Evolutionary conservation across 2,888 invertebrate genomes (phyloP), one percentile per base, ranked within the genome.

Genomic region (Xanthorhoe spadicearia): DNA sequence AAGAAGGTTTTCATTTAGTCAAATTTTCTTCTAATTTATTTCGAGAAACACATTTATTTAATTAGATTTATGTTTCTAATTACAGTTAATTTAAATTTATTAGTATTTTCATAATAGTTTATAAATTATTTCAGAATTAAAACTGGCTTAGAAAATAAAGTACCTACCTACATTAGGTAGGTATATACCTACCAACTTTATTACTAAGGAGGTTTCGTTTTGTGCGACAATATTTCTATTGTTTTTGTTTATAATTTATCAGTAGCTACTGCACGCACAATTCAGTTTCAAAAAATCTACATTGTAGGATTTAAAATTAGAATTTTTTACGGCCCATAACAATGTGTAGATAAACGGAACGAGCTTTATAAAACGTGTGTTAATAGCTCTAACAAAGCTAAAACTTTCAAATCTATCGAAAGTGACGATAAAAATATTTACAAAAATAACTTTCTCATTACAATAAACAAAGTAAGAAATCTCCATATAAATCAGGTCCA

Each of bases 401-500:
- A 43, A 43, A 13, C 13, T 43, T 43, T 51, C 23, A 51, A 28
- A 17, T 51, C 28, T 15, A 64, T 64, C 23, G 23, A 46, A 60
- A 23, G 19, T 5, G 19, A 4, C 17, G 19, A 54, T 54, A 54
- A 61, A 58, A 53, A 17, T 38, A 54, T 50, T 17, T 32, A 63
- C 64, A 19, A 49, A 68, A 68, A 68, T 68, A 64, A 60, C 55
- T 52, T 52, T 46, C 55, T 19, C 63, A 64, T 65, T 43, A 62
- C 52, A 67, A 60, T 67, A 62, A 62, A 61, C 61, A 53, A 67
- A 59, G 57, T 59, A 60, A 64, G 64, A 58, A 74, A 74, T 71
- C 71, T 49, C 32, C 4, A 53, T 52, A 64, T 64, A 68, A 68
- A 64, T 71, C 87, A 81, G 72, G 86, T 88, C 86, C 81, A 74